Conservation (phyloP, 2,113 vertebrate genomes). For the Oenanthe oenanthe region DNA sequence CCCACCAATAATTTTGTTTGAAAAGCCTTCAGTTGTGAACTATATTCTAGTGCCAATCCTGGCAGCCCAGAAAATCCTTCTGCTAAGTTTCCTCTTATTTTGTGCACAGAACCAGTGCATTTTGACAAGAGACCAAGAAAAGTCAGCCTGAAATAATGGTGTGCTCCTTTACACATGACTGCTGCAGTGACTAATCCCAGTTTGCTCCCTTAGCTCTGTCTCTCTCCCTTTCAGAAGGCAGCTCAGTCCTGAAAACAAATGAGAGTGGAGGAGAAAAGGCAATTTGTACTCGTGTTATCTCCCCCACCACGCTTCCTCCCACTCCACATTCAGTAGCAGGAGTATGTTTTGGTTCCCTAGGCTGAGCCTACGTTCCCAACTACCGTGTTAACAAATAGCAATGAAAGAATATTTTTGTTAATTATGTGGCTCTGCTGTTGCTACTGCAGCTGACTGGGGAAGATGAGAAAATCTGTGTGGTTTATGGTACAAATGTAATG, state of each 20-base stretch:
- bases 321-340: not conserved
- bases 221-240: not conserved
- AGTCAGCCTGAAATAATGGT: not conserved
- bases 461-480: not conserved
- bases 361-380: not conserved
- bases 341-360: slow-evolving; percentile 6
- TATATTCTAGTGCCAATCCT: not conserved
- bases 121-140: not conserved
- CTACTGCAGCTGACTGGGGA: not conserved
- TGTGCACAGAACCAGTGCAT: not conserved
- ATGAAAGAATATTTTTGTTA: not conserved
- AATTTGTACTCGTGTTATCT: not conserved
- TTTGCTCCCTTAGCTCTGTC: not conserved
- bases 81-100: not conserved
- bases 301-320: not conserved
- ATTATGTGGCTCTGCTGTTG: not conserved
- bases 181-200: not conserved
- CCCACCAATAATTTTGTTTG: not conserved
- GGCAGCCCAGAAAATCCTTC: not conserved
- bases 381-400: not conserved
- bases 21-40: not conserved
- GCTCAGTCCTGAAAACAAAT: not conserved
- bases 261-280: not conserved
- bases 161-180: not conserved
- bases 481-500: not conserved